phyloP scores from a whole-genome alignment of 2,888 invertebrate genomes.

The Blastobasis adustella region DNA sequence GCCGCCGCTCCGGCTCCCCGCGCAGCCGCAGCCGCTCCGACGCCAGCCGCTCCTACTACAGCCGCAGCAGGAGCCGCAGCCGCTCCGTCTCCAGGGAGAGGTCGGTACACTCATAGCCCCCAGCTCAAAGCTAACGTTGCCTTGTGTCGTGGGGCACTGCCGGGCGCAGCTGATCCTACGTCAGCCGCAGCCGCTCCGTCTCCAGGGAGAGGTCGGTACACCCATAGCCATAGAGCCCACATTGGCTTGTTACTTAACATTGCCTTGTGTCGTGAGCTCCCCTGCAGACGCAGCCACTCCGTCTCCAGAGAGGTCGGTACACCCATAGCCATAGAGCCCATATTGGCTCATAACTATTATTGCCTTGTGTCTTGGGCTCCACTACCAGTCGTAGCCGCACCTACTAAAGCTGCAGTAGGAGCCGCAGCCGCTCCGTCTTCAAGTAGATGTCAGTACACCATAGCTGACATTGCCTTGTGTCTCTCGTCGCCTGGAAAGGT shows the following conservation, averaged over 20 bases:
- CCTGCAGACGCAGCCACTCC: constrained; percentile 68
- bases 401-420: constrained; percentile 68
- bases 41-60: constrained; percentile 73
- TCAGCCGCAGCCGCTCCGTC: constrained; percentile 66
- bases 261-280: too few relatives aligned
- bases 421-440: constrained; percentile 65
- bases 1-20: constrained; percentile 62
- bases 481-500: too few relatives aligned
- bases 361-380: constrained; percentile 38
- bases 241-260: too few relatives aligned
- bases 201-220: constrained; percentile 61
- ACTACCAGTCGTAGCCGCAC: constrained; percentile 71
- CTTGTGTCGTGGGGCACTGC: constrained; percentile 19
- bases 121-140: background rate
- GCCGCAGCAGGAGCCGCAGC: constrained; percentile 45
- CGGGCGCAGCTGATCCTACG: constrained; percentile 78
- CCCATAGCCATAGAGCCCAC: background rate
- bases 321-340: too few relatives aligned
- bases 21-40: constrained; percentile 78
- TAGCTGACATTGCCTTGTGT: too few relatives aligned
- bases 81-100: constrained; percentile 73
- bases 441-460: constrained; percentile 52
- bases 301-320: constrained; percentile 63
- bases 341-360: too few relatives aligned
- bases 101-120: constrained; percentile 21